phyloP scores from a whole-genome alignment of 2,888 invertebrate genomes.

The Clusia tigrina region DNA sequence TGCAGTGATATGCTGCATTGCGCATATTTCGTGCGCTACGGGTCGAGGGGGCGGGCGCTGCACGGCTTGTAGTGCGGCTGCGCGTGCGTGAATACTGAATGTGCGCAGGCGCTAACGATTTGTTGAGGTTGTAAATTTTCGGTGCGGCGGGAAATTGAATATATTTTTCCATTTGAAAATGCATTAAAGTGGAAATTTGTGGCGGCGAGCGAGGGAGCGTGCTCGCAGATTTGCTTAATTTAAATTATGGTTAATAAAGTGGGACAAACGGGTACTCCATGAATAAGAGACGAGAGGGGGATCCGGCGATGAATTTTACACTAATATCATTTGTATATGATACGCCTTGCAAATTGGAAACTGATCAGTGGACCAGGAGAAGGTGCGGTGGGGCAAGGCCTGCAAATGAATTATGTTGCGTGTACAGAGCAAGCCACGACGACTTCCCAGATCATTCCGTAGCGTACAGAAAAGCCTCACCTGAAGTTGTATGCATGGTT shows the following conservation, averaged over 20 bases:
- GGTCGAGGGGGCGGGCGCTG: no score
- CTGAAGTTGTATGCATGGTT: no score
- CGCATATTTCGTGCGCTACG: not conserved
- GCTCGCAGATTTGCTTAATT: not conserved
- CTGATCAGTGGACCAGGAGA: no score
- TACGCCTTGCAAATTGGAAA: no score
- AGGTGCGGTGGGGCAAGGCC: no score
- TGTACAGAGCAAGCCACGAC: no score
- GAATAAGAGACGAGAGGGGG: no score
- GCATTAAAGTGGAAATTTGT: not conserved
- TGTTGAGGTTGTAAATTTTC: conserved; percentile 45
- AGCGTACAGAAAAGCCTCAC: no score
- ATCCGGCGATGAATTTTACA: no score
- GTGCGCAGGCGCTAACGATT: conserved; percentile 41
- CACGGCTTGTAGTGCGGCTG: conserved; percentile 7
- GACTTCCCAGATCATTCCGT: no score
- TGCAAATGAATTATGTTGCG: no score
- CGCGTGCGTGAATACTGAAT: not conserved
- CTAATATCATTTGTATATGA: no score
- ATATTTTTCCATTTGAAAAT: conserved; percentile 22
- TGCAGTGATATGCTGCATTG: conserved; percentile 47
- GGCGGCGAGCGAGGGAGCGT: not conserved
- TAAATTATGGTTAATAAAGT: conserved; percentile 3
- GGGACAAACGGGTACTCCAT: not conserved
- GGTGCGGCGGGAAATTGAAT: conserved; percentile 50